phyloP scores from a whole-genome alignment of 1,140 invertebrate genomes.

The Fopius arisanus region DNA sequence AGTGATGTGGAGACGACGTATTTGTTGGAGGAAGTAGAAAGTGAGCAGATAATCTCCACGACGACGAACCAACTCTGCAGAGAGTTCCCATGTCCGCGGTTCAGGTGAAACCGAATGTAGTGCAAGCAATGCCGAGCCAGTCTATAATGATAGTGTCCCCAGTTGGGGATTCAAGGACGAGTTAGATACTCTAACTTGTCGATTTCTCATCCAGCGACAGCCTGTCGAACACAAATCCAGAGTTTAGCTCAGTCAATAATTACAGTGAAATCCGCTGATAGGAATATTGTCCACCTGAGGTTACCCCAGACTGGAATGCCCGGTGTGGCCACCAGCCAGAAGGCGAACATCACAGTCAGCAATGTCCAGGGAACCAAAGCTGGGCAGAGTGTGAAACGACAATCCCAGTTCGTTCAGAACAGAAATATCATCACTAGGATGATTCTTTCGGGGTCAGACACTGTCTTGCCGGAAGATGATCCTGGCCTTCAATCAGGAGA shows the following conservation, averaged over 20 bases:
- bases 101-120: slow-evolving; percentile 51
- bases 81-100: slow-evolving; percentile 55
- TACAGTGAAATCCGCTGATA: slow-evolving; percentile 60
- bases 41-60: slow-evolving; percentile 51
- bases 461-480: slow-evolving; percentile 55
- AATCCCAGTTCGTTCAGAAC: slow-evolving; percentile 48
- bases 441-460: slow-evolving; percentile 65
- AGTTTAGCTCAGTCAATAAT: slow-evolving; percentile 61
- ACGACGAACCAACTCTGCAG: slow-evolving; percentile 55
- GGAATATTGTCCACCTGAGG: slow-evolving; percentile 61
- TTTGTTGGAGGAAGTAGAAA: slow-evolving; percentile 1
- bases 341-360: slow-evolving; percentile 53
- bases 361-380: slow-evolving; percentile 55
- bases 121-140: slow-evolving; percentile 54
- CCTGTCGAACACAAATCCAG: slow-evolving; percentile 58
- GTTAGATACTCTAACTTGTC: slow-evolving; percentile 62
- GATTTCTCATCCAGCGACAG: slow-evolving; percentile 61
- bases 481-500: slow-evolving; percentile 55
- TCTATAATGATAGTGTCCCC: slow-evolving; percentile 64
- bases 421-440: slow-evolving; percentile 69
- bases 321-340: slow-evolving; percentile 45
- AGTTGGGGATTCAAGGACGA: slow-evolving; percentile 55
- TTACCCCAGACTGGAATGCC: slow-evolving; percentile 46
- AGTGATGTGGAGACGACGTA: slow-evolving; percentile 26
- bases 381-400: slow-evolving; percentile 52